Conservation (phyloP, 2,797 vertebrate species). For the Alca torda region DNA sequence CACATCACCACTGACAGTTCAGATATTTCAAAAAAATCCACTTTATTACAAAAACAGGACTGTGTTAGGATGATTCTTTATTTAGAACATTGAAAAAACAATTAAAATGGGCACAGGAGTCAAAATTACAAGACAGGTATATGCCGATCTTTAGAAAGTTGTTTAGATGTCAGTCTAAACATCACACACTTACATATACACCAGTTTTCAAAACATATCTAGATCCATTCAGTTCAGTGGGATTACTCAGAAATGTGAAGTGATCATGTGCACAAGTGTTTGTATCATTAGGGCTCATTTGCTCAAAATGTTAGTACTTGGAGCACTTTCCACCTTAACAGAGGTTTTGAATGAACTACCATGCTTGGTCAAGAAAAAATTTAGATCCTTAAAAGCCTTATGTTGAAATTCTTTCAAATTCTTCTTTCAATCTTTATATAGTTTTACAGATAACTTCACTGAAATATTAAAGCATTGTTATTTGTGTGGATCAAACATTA, state of each 20-base stretch:
- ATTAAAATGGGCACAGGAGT: slow-evolving; percentile 32
- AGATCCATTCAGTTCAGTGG: background rate
- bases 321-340: background rate
- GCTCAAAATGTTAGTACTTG: background rate
- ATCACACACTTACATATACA: background rate
- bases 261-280: background rate
- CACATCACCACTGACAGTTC: slow-evolving; percentile 87
- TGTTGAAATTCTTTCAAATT: background rate
- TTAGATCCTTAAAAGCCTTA: background rate
- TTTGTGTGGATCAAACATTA: background rate
- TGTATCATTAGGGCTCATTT: background rate
- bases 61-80: slow-evolving; percentile 65
- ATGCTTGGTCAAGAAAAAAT: background rate
- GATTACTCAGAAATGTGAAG: background rate
- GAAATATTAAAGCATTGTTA: background rate
- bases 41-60: slow-evolving; percentile 77
- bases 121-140: background rate
- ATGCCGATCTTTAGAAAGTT: background rate
- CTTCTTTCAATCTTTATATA: background rate
- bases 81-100: slow-evolving; percentile 53
- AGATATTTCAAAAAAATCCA: slow-evolving; percentile 77
- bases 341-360: background rate
- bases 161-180: background rate
- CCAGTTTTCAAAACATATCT: background rate
- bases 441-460: background rate